Evolutionary conservation across 2,888 invertebrate species (phyloP).

Genomic region (Coremacera marginata): DNA sequence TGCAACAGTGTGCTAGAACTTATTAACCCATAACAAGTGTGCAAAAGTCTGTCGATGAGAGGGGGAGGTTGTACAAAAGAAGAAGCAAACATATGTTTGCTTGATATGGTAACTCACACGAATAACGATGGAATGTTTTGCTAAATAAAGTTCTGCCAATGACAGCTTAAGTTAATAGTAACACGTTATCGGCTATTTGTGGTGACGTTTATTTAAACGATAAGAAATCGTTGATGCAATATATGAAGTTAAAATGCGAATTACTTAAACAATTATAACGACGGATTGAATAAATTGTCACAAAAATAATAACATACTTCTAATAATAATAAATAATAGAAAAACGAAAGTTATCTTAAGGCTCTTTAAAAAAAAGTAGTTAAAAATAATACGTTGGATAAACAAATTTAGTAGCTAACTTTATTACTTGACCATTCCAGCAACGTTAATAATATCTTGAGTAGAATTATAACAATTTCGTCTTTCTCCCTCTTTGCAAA

Average conservation of each 20-base stretch:
- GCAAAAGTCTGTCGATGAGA: too few species aligned
- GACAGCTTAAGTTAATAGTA: neutral
- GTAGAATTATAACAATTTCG: too few species aligned
- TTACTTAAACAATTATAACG: neutral
- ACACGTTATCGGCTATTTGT: neutral
- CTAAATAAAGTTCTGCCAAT: constrained; percentile 5
- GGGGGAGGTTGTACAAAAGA: neutral
- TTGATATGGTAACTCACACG: neutral
- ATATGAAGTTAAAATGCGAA: neutral
- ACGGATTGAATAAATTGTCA: neutral
- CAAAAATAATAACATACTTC: too few species aligned
- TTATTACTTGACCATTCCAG: too few species aligned
- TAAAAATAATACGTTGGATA: too few species aligned
- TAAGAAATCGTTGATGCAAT: neutral
- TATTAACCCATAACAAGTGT: too few species aligned
- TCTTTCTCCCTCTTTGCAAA: too few species aligned
- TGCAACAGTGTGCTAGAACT: neutral
- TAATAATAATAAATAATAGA: neutral
- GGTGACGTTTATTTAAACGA: neutral
- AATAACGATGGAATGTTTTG: neutral
- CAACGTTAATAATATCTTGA: too few species aligned
- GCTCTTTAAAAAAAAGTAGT: too few species aligned
- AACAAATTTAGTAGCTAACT: too few species aligned
- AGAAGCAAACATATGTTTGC: constrained; percentile 19
- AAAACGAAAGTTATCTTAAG: neutral